Percentiles rank a stretch among this genome's conserved stretches.
Conservation (phyloP, 2,797 vertebrate species). For the Denticeps clupeoides region DNA sequence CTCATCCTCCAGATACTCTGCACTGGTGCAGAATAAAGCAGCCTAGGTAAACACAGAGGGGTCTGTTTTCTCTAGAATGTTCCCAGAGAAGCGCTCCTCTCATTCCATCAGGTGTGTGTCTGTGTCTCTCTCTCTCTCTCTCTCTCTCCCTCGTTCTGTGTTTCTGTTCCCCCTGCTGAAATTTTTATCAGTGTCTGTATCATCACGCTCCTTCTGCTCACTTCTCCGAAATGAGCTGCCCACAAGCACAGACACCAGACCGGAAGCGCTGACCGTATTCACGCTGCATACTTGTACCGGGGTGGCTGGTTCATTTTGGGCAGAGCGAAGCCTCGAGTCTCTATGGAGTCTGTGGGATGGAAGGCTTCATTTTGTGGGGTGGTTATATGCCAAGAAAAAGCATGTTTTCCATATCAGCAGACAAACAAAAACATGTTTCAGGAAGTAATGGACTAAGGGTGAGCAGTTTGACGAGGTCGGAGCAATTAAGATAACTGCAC, state of each 20-base stretch:
- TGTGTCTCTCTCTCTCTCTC: neutral
- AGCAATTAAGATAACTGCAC: conserved; percentile 14
- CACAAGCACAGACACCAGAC: neutral
- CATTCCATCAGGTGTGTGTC: conserved; percentile 44
- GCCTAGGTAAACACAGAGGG: no score
- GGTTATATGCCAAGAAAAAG: conserved; percentile 8
- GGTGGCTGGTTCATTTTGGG: neutral
- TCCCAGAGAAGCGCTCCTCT: no score
- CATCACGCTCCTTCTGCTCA: neutral
- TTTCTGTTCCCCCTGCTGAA: neutral
- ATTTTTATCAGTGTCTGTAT: neutral
- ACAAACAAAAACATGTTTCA: conserved; percentile 13
- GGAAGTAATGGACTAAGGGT: conserved; percentile 18
- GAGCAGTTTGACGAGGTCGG: conserved; percentile 11
- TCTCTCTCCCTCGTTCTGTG: neutral
- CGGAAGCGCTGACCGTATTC: neutral
- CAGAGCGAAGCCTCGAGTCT: neutral
- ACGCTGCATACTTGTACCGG: no score
- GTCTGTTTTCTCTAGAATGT: no score
- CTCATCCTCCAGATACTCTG: no score
- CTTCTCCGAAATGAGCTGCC: neutral
- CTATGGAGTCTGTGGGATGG: neutral
- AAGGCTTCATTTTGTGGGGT: neutral
- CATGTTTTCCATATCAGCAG: conserved; percentile 7
- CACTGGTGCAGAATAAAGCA: no score